Evolutionary conservation across 2,113 vertebrate species (phyloP).

Genomic region (Ibidorhyncha struthersii): DNA sequence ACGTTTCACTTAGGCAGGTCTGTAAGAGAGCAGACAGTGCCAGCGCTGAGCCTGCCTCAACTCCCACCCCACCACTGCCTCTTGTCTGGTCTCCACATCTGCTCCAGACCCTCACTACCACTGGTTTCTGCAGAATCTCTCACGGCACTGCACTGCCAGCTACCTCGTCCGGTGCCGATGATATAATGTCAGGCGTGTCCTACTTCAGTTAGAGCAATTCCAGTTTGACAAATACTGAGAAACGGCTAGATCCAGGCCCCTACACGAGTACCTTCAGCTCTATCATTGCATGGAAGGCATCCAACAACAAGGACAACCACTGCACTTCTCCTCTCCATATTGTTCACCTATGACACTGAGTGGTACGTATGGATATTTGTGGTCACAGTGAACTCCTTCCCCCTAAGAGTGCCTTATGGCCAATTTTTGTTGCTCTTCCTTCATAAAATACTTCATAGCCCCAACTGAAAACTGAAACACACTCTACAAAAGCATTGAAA

Average conservation of each 20-base stretch:
- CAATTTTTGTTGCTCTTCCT: background rate
- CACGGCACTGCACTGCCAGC: background rate
- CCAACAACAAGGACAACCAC: background rate
- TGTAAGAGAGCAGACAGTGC: background rate
- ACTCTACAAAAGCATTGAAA: background rate
- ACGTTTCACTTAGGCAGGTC: background rate
- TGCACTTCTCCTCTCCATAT: background rate
- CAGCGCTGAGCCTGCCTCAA: background rate
- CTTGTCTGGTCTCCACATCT: background rate
- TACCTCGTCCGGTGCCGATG: rapidly evolving
- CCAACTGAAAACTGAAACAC: background rate
- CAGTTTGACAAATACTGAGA: background rate
- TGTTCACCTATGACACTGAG: background rate
- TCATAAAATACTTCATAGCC: background rate
- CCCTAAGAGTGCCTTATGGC: background rate
- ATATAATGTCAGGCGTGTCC: background rate
- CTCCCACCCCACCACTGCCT: background rate
- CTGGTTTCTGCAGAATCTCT: background rate
- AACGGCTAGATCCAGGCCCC: background rate
- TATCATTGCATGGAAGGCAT: background rate
- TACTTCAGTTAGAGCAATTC: background rate
- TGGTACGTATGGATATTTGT: background rate
- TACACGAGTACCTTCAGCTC: background rate
- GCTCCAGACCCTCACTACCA: background rate
- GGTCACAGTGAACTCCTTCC: background rate